Percentiles rank a stretch among this genome's conserved stretches.
phyloP scores from a whole-genome alignment of 2,113 vertebrate genomes.

The Eudyptes chrysolophus region DNA sequence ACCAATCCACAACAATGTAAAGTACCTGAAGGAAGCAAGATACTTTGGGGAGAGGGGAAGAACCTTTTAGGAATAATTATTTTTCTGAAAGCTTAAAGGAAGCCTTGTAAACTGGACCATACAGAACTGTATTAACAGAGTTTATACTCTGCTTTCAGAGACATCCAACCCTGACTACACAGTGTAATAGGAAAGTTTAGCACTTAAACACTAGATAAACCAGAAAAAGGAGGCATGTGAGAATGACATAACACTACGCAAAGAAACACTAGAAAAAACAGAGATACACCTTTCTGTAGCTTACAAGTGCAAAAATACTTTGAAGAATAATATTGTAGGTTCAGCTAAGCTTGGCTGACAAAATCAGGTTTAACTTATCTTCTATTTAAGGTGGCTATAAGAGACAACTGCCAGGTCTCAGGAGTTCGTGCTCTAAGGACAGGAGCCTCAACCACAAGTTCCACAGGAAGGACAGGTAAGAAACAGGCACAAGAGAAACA shows the following conservation, averaged over 20 bases:
- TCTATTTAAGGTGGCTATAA: neutral
- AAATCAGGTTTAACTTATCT: neutral
- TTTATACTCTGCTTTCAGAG: neutral
- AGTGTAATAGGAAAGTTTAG: neutral
- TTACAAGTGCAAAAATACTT: neutral
- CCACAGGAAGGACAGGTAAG: neutral
- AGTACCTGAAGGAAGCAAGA: neutral
- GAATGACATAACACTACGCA: neutral
- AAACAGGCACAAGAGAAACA: neutral
- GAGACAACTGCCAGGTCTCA: neutral
- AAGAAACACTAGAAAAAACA: neutral
- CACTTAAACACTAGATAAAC: neutral
- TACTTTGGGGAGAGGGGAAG: fast-evolving
- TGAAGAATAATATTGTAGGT: neutral
- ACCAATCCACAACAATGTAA: neutral
- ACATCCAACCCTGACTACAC: neutral
- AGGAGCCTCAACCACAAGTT: neutral
- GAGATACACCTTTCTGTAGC: neutral
- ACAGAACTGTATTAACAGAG: neutral
- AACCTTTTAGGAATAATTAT: neutral
- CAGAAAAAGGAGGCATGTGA: neutral
- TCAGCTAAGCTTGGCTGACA: neutral
- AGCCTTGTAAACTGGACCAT: neutral
- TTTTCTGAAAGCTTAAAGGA: neutral
- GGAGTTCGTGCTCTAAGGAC: neutral